Evolutionary conservation across 2,113 vertebrate genomes (phyloP), one percentile per base, ranked within the genome.

Genomic region (Peromyscus maniculatus): DNA sequence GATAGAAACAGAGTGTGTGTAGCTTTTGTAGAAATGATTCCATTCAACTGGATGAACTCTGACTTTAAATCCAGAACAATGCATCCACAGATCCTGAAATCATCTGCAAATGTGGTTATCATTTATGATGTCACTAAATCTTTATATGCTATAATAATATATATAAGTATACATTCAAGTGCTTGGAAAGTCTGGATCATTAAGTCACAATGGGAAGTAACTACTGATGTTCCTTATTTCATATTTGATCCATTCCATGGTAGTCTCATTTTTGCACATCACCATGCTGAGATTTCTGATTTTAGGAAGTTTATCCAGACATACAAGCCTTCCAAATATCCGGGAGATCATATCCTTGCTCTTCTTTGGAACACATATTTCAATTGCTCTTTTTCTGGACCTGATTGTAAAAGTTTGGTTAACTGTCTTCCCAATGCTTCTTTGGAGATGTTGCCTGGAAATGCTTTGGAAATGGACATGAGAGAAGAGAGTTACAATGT

Each of bases 1-100:
- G n/a, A 84, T 11, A 84, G 13, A 6, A 64, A 43, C 13, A 26
- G 6, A 26, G 5, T 19, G 7, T 84, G 82, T 43, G 11, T 84
- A 16, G 57, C n/a, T 26, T 84, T 84, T 84, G 59, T 43, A 62
- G 21, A 64, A 28, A 43, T 28, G n/a, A 28, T 67, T 26, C 52
- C 19, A 22, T 7, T 36, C 28, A 80, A 21, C 16, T 4, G 33
- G 31, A 7, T 62, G 39, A 1, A 4, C 33, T 33, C 24, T 39
- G 4, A 28, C 21, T 8, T 12, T 3, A 5, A 17, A 8, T 21
- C 13, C 17, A 13, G 5, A 24, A 36, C 21, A 24, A 64, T 1
- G 15, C n/a, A 7, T 13, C 26, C 3, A 3, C 5, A 24, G 6
- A 62, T 84, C 12, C 15, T 24, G 19, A 62, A 3, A 59, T 83